These are phyloP conservation scores for Nezara viridula DNA, from an alignment of 2,888 invertebrate genomes.

Conservation along the genomic window DNA sequence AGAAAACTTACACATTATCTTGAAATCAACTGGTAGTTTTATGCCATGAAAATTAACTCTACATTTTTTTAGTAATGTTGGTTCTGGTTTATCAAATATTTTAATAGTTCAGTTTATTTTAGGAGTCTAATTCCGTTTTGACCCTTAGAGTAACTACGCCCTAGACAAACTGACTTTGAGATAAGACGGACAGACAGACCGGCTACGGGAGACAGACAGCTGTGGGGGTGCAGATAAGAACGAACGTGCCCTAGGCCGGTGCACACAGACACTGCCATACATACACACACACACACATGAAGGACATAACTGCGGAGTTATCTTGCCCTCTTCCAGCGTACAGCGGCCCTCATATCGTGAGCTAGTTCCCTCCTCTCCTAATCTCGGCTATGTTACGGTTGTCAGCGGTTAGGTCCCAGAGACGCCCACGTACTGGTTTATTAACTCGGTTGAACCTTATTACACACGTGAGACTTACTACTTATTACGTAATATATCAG, in stretches of 20 bases:
- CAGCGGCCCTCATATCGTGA: background rate
- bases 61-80: too few species aligned
- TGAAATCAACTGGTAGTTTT: too few species aligned
- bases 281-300: background rate
- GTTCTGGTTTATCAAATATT: too few species aligned
- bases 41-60: too few species aligned
- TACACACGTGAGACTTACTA: background rate
- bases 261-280: background rate
- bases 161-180: background rate
- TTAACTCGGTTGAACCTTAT: background rate
- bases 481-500: background rate
- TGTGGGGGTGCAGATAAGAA: background rate
- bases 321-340: background rate
- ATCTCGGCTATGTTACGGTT: background rate
- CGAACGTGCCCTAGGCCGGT: background rate
- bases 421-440: background rate
- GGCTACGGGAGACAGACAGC: conserved; percentile 10
- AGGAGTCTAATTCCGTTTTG: background rate
- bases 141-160: background rate
- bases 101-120: background rate
- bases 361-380: background rate
- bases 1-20: too few species aligned
- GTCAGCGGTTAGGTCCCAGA: background rate
- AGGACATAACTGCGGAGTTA: background rate
- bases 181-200: conserved; percentile 15